phyloP scores from a whole-genome alignment of 1,140 invertebrate genomes.

The Globodera ellingtonae region DNA sequence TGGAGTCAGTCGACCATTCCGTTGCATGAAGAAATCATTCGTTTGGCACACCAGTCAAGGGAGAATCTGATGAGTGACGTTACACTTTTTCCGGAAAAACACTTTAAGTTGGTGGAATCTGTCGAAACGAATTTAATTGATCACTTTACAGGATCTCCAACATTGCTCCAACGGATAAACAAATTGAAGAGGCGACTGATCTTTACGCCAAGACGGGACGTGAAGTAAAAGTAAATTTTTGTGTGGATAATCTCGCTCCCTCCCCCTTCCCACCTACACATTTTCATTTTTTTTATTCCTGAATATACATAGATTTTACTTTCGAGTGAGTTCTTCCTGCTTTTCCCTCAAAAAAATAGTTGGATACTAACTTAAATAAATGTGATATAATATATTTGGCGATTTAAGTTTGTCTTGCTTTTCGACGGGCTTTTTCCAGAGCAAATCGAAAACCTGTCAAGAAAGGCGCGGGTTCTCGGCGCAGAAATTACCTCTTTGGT shows the following conservation, averaged over 20 bases:
- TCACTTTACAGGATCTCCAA: conserved; percentile 17
- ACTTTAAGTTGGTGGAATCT: conserved; percentile 35
- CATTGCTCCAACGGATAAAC: conserved; percentile 36
- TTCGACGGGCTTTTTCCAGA: conserved; percentile 32
- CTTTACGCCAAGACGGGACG: not conserved
- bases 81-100: conserved; percentile 31
- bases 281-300: too few species aligned
- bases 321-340: not conserved
- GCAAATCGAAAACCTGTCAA: conserved; percentile 36
- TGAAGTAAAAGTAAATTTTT: not conserved
- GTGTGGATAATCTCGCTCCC: not conserved
- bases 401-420: conserved; percentile 13
- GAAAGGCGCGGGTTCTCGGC: conserved; percentile 41
- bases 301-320: too few species aligned
- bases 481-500: conserved; percentile 24
- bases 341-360: not conserved
- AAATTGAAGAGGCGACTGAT: conserved; percentile 27
- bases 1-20: conserved; percentile 33
- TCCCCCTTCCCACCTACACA: too few species aligned
- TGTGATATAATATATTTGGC: not conserved
- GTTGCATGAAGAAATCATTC: conserved; percentile 37
- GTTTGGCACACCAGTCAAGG: conserved; percentile 22
- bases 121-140: conserved; percentile 20
- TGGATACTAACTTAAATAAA: not conserved
- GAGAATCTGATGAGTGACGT: conserved; percentile 25